Conservation (phyloP, 2,113 vertebrate species). For the Phocoena phocoena region DNA sequence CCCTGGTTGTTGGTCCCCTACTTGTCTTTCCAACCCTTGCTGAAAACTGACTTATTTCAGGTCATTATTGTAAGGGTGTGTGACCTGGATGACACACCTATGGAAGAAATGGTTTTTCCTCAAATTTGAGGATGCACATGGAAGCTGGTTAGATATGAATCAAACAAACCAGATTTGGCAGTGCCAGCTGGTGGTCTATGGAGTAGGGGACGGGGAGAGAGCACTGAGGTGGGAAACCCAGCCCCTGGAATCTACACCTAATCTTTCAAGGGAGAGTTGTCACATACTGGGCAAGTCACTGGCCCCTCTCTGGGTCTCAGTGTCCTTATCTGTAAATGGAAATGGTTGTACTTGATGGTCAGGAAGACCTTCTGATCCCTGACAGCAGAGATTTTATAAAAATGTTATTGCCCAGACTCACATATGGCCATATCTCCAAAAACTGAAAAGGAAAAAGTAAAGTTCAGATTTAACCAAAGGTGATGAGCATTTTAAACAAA, state of each 20-base stretch:
- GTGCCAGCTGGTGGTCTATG: background rate
- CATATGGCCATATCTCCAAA: background rate
- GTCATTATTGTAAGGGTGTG: background rate
- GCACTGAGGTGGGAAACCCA: background rate
- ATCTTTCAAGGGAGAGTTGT: background rate
- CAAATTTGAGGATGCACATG: background rate
- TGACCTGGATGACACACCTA: background rate
- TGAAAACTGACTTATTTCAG: background rate
- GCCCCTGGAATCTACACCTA: background rate
- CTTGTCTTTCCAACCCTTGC: background rate
- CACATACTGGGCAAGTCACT: background rate
- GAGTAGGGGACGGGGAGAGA: background rate
- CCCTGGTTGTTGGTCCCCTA: background rate
- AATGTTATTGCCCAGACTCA: background rate
- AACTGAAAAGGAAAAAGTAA: background rate
- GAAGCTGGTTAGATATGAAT: background rate
- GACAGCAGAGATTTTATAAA: background rate
- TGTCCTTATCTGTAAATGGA: background rate
- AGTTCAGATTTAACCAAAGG: constrained; percentile 6
- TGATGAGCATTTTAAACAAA: constrained; percentile 40
- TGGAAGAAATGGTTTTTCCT: background rate
- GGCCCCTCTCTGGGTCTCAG: background rate
- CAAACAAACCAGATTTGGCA: background rate
- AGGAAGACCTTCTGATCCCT: background rate
- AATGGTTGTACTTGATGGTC: background rate